These are phyloP conservation scores for cattle (Bos taurus) DNA, from an alignment of 2,113 vertebrate species.

Conservation along the genomic window ARS-UCD2.0 NC_037342.1:3663001-3663500, in stretches of 20 bases:
- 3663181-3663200: not conserved
- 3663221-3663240: not conserved
- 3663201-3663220: not conserved
- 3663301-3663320: not conserved
- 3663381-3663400: too few species aligned
- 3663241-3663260: not conserved
- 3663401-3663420: too few species aligned
- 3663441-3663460: too few species aligned
- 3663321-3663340: too few species aligned
- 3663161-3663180: not conserved
- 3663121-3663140: not conserved
- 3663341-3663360: too few species aligned
- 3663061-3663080: too few species aligned
- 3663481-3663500: too few species aligned
- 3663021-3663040: too few species aligned
- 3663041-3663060: not conserved
- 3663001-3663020: too few species aligned
- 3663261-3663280: not conserved
- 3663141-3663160: not conserved
- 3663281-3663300: not conserved
- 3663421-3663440: too few species aligned
- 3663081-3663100: not conserved
- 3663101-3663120: not conserved
- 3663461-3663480: too few species aligned
- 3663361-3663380: too few species aligned